Percentiles rank a stretch among this genome's conserved stretches.
Evolutionary conservation across 2,888 invertebrate genomes (phyloP).

Genomic region (Temnothorax rugatulus): DNA sequence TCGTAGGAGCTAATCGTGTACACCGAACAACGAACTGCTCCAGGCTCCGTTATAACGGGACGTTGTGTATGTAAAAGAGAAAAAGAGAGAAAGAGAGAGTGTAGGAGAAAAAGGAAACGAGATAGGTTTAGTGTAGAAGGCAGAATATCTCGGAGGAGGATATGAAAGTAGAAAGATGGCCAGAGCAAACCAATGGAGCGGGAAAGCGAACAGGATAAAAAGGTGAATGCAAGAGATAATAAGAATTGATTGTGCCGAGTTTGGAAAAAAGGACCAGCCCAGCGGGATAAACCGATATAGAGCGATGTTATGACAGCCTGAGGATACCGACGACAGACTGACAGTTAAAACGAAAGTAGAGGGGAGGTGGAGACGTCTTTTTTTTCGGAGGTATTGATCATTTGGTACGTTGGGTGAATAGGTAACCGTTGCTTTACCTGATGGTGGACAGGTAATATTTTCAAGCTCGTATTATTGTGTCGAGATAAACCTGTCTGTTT

Average conservation of each 20-base stretch:
- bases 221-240: neutral
- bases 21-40: conserved; percentile 15
- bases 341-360: conserved; percentile 20
- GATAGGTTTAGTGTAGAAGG: conserved; percentile 39
- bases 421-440: neutral
- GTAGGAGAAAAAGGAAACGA: conserved; percentile 33
- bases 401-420: conserved; percentile 3
- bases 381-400: conserved; percentile 31
- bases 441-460: conserved; percentile 6
- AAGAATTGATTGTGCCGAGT: neutral
- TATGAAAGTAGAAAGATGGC: conserved; percentile 23
- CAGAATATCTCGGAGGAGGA: conserved; percentile 3
- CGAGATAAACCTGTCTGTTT: neutral
- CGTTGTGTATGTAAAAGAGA: conserved; percentile 49
- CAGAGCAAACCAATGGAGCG: conserved; percentile 1
- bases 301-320: conserved; percentile 41
- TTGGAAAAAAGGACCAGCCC: conserved; percentile 4
- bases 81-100: neutral
- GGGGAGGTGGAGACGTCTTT: neutral
- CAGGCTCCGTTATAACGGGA: conserved; percentile 75
- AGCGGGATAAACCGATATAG: conserved; percentile 33
- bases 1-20: conserved; percentile 55
- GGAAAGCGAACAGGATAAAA: conserved; percentile 21
- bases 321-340: conserved; percentile 23
- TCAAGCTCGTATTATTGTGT: neutral